Base-by-base conservation (phyloP, 2,797 vertebrate species). In the Denticeps clupeoides region DNA sequence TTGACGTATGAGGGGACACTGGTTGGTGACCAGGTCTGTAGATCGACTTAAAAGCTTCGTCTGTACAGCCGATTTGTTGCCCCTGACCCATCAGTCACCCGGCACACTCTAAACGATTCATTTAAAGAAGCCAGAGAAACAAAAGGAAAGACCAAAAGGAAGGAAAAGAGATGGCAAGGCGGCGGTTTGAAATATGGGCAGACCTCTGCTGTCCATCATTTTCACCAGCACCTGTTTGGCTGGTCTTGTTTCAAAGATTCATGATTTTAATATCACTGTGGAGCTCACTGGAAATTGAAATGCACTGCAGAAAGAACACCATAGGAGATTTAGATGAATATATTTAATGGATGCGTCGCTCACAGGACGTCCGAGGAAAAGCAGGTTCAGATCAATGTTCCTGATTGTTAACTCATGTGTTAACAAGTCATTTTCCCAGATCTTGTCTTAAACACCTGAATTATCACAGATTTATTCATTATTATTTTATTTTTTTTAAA, bases 241-340 rank as follows among this genome's bases (percentile, higher is more conserved):
- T 73, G 64, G 57, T 68, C 63, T 59, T 64, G 55, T 78, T 69
- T 64, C 51, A 49, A 67, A 76, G 78, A 80, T 80, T 81, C 75
- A 81, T 78, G 73, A 69, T 73, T 70, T 63, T 56, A 56, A 61
- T 81, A 70, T 73, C 69, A 65, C 63, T 59, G 21, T 4, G 64
- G 64, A 67, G 62, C 71, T 77, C 71, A 68, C 60, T 61, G 54
- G 67, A 79, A 79, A 82, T 81, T 78, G 74, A 77, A 81, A 79
- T 76, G 75, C 15, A 31, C 31, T 33, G 16, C 12, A 7, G 19
- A 16, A 25, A 25, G 37, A n/a, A n/a, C n/a, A n/a, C n/a, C n/a
- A n/a, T n/a, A n/a, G n/a, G n/a, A n/a, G n/a, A n/a, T n/a, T n/a
- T n/a, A n/a, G n/a, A n/a, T n/a, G n/a, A n/a, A n/a, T n/a, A n/a